Base-by-base conservation (phyloP, 2,888 invertebrate species). In the Coremacera marginata region DNA sequence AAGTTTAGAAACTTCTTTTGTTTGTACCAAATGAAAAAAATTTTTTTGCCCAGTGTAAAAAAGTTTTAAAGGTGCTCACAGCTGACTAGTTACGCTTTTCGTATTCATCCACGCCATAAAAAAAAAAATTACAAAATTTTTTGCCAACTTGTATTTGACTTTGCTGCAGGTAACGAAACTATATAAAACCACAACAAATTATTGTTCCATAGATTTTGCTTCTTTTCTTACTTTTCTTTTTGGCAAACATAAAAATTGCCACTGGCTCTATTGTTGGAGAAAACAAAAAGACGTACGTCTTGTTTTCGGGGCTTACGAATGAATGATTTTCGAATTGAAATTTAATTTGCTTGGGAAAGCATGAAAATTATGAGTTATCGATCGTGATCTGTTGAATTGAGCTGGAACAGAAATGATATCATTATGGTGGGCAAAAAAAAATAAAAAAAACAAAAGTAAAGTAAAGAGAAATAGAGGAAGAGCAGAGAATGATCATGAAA, bases 281-380 rank as follows among this genome's bases (percentile, higher is more conserved):
- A 27, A 68, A 60, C 11, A 44, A 44, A 1, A 44, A 11, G 44
- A 11, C 11, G 44, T 44, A 68, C 31, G 44, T 44, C 57, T 57
- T 57, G 34, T 65, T n/a, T 14, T 67, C 51, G 31, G 65, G 75
- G 57, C 71, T 71, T 75, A 62, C 63, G 51, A 73, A 62, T 63
- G 70, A 52, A 52, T 52, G 72, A 73, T 49, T 73, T 73, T 62
- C 44, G 63, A 73, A 62, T 73, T 73, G 62, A 73, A 62, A 73
- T 60, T 57, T 71, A 71, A 71, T 71, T 57, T 57, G 71, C 71
- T 60, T 71, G 71, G 60, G 71, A 71, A 60, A 71, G 71, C 37
- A 71, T 22, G 71, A 60, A 71, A 71, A 57, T 60, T 60, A 71
- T 37, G 60, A 60, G 55, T 37, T 71, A 57, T 60, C 37, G 44